phyloP scores from a whole-genome alignment of 2,797 vertebrate genomes.

The Simalia tracyae region DNA sequence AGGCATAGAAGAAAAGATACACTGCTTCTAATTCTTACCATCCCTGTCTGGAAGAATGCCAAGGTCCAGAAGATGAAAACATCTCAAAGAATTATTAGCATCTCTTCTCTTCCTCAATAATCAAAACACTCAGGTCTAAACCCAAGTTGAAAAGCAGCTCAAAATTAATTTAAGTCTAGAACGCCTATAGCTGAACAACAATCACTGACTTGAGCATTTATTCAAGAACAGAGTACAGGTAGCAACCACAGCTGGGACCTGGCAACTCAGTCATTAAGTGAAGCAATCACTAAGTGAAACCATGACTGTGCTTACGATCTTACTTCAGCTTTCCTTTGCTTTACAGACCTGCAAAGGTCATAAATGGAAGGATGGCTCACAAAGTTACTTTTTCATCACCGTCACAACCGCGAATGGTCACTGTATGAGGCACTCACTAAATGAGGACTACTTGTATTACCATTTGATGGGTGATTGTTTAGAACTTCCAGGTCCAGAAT shows the following conservation, averaged over 20 bases:
- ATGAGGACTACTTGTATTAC: not conserved
- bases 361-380: not conserved
- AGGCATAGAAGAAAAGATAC: no score
- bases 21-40: no score
- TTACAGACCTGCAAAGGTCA: not conserved
- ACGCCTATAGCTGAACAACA: not conserved
- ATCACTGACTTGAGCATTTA: not conserved
- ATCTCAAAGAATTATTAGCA: not conserved
- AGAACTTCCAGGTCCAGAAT: not conserved
- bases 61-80: not conserved
- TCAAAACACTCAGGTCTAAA: not conserved
- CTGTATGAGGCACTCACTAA: not conserved
- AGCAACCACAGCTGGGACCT: not conserved
- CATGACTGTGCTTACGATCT: not conserved
- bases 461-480: not conserved
- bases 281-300: not conserved
- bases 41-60: not conserved
- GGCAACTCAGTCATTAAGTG: not conserved
- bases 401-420: not conserved
- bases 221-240: not conserved
- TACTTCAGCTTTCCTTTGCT: not conserved
- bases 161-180: not conserved
- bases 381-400: not conserved
- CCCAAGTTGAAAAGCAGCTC: not conserved
- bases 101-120: no score